Evolutionary conservation across 2,797 vertebrate genomes (phyloP).

Genomic region (Leptodactylus fallax): DNA sequence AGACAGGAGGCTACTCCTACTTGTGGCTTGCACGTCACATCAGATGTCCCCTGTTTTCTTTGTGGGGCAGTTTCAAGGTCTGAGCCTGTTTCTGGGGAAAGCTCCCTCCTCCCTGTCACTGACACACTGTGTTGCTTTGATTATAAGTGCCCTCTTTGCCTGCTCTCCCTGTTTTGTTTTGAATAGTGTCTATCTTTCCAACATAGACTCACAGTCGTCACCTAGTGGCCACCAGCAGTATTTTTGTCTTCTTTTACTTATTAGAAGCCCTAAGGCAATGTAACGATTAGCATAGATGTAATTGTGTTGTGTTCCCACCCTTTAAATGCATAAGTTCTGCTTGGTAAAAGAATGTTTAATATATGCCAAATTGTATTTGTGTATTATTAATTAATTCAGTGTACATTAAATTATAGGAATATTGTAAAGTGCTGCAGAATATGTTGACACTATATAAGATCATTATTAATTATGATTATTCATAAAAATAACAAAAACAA

Average conservation of each 20-base stretch:
- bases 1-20: slow-evolving; percentile 37
- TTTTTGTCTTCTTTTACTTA: slow-evolving; percentile 8
- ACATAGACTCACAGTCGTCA: slow-evolving; percentile 48
- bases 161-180: slow-evolving; percentile 52
- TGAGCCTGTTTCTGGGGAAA: slow-evolving; percentile 14
- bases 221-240: slow-evolving; percentile 28
- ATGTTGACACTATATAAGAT: too few species aligned
- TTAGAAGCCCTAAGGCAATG: slow-evolving; percentile 20
- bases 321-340: not conserved
- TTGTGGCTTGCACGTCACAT: slow-evolving; percentile 38
- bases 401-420: too few species aligned
- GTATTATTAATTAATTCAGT: not conserved
- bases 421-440: too few species aligned
- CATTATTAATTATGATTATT: too few species aligned
- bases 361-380: not conserved
- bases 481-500: too few species aligned
- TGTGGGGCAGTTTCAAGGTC: slow-evolving; percentile 19
- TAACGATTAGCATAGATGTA: not conserved
- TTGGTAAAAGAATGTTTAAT: not conserved
- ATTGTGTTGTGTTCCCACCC: not conserved
- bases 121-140: slow-evolving; percentile 53
- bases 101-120: slow-evolving; percentile 41
- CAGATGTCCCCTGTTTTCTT: slow-evolving; percentile 34
- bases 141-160: slow-evolving; percentile 44
- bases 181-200: slow-evolving; percentile 46